phyloP scores from a whole-genome alignment of 2,888 invertebrate genomes.

The Oligia strigilis region DNA sequence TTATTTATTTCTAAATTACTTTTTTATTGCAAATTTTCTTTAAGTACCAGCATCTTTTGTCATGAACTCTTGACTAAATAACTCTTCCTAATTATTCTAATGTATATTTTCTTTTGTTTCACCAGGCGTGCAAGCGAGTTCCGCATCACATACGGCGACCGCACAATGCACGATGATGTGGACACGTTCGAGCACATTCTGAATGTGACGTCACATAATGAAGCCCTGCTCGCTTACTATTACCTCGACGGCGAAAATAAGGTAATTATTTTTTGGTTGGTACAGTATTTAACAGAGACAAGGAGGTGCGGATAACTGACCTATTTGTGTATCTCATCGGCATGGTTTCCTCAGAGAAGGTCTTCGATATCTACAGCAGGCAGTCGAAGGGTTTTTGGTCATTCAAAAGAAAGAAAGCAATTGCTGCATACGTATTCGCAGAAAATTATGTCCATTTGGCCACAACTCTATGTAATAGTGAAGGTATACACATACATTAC shows the following conservation, averaged over 20 bases:
- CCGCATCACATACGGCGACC: conserved; percentile 83
- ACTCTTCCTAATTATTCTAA: conserved; percentile 5
- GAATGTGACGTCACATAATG: conserved; percentile 95
- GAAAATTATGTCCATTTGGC: not conserved
- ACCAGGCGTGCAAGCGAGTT: conserved; percentile 85
- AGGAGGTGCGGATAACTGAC: not conserved
- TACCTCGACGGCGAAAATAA: conserved; percentile 97
- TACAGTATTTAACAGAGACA: not conserved
- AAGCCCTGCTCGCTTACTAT: conserved; percentile 97
- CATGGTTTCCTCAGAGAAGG: not conserved
- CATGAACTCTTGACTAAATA: not conserved
- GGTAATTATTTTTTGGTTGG: conserved; percentile 78
- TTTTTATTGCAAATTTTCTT: not conserved
- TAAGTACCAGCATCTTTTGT: not conserved
- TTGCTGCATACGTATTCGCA: not conserved
- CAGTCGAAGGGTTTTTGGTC: not conserved
- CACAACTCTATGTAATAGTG: not conserved
- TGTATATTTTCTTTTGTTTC: conserved; percentile 42
- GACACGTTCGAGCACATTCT: conserved; percentile 94
- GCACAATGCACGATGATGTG: conserved; percentile 77
- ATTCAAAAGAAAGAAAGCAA: not conserved
- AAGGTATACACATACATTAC: not conserved
- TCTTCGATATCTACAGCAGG: not conserved
- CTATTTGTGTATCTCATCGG: too few relatives aligned
- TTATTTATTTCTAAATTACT: too few relatives aligned